These are phyloP conservation scores for Lasioglossum leucozonium DNA, from an alignment of 2,888 invertebrate genomes.

Conservation along the genomic window DNA sequence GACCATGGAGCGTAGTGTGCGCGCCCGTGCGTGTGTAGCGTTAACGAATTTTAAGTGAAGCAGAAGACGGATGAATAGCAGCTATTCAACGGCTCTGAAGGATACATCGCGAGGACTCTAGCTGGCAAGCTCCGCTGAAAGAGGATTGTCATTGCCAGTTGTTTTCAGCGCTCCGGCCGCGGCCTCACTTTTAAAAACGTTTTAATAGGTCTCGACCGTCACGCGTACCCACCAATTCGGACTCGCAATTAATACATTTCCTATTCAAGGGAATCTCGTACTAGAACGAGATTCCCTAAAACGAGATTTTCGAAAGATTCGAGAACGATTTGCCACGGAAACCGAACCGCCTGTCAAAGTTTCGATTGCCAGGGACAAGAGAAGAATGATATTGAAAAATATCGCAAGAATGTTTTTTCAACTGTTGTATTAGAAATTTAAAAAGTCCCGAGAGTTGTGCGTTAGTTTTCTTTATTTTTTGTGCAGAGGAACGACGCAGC, in stretches of 20 bases:
- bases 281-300: too few species aligned
- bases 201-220: background rate
- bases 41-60: slow-evolving; percentile 13
- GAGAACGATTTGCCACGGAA: too few species aligned
- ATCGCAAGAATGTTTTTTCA: too few species aligned
- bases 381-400: too few species aligned
- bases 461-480: too few species aligned
- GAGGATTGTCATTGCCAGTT: slow-evolving; percentile 4
- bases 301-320: too few species aligned
- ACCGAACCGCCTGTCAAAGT: too few species aligned
- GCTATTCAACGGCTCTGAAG: slow-evolving; percentile 6
- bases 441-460: too few species aligned
- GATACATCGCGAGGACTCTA: background rate
- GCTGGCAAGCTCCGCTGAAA: background rate
- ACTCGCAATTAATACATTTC: background rate
- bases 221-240: background rate
- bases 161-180: background rate
- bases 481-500: background rate
- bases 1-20: background rate
- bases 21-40: background rate
- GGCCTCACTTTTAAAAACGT: background rate
- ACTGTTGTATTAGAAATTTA: too few species aligned
- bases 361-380: too few species aligned
- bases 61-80: background rate
- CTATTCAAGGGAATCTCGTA: background rate